Percentiles rank a stretch among this genome's conserved stretches.
Conservation (phyloP, 2,113 vertebrate species). For the Haliaeetus leucogaster region DNA sequence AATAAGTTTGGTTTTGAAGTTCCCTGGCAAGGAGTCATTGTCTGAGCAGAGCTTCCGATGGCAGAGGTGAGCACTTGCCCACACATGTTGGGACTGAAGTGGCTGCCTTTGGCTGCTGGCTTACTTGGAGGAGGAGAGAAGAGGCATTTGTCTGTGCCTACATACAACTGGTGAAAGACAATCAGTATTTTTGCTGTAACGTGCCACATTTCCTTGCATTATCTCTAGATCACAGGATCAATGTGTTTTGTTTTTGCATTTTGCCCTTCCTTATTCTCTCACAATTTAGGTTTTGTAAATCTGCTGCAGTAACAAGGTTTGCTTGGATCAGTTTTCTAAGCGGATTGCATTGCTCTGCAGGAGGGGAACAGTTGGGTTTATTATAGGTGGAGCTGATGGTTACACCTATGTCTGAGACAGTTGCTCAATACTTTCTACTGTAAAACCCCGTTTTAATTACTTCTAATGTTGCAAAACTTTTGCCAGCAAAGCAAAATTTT, state of each 20-base stretch:
- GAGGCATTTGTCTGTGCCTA: neutral
- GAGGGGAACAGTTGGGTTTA: neutral
- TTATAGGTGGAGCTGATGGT: neutral
- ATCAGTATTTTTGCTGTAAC: neutral
- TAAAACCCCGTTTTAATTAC: neutral
- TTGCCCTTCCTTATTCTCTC: neutral
- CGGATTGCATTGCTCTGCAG: neutral
- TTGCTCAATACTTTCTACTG: neutral
- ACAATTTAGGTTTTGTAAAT: neutral
- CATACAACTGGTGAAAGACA: accelerated
- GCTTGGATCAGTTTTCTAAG: neutral
- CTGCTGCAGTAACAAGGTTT: neutral
- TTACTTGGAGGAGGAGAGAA: neutral
- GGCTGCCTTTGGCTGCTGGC: neutral
- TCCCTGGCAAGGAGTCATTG: neutral
- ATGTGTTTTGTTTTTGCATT: neutral
- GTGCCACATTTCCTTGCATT: accelerated
- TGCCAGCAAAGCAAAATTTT: neutral
- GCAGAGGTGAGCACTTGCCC: neutral
- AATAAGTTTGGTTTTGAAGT: neutral
- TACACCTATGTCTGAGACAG: neutral
- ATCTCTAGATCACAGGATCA: neutral
- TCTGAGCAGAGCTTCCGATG: neutral
- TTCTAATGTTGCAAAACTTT: neutral
- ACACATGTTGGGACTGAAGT: neutral